phyloP scores from a whole-genome alignment of 1,140 invertebrate species.

The Pseudomyrmex sp. region DNA sequence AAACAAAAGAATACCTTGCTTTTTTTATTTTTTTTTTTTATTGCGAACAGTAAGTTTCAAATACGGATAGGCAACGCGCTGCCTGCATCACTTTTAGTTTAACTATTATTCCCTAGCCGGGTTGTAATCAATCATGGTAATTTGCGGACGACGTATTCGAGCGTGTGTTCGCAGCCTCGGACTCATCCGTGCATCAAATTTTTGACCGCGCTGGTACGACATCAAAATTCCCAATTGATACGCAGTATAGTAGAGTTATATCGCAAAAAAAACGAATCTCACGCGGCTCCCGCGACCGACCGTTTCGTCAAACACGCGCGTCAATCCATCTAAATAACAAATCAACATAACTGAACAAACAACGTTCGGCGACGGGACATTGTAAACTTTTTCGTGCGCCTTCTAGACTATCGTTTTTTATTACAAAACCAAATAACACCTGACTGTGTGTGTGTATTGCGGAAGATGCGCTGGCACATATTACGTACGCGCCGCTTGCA shows the following conservation, averaged over 20 bases:
- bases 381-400: neutral
- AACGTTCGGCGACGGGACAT: neutral
- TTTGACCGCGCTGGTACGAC: slow-evolving; percentile 12
- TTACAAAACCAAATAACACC: slow-evolving; percentile 10
- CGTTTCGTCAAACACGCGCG: slow-evolving; percentile 40
- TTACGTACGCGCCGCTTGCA: neutral
- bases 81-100: neutral
- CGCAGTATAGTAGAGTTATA: neutral
- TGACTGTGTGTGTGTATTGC: neutral
- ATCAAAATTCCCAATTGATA: slow-evolving; percentile 53
- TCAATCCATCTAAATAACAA: neutral
- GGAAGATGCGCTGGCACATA: neutral
- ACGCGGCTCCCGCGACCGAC: neutral
- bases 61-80: neutral
- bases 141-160: slow-evolving; percentile 18
- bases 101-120: slow-evolving; percentile 33
- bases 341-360: slow-evolving; percentile 14
- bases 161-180: slow-evolving; percentile 7
- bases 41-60: neutral
- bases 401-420: neutral
- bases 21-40: neutral
- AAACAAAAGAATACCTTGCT: too few species aligned
- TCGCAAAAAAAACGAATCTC: slow-evolving; percentile 30
- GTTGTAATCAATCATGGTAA: slow-evolving; percentile 52
- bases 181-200: slow-evolving; percentile 19